Conservation (phyloP, 2,888 invertebrate genomes). For the Callyntrura sp. region DNA sequence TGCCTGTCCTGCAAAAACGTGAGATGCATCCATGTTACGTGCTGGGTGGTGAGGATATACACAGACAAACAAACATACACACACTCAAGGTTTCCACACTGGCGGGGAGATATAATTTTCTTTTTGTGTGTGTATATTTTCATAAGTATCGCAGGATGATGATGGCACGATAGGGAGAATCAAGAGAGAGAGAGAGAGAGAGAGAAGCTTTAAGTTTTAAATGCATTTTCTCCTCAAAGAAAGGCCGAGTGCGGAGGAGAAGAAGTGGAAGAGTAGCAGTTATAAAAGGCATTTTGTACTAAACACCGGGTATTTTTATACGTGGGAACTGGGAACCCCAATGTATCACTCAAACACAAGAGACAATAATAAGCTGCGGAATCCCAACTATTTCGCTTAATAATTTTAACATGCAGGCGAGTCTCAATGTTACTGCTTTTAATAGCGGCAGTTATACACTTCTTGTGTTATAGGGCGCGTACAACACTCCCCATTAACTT, state of each 20-base stretch:
- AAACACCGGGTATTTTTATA: not conserved
- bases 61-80: conserved; percentile 1
- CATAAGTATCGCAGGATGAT: not conserved
- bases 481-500: conserved; percentile 65
- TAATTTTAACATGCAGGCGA: conserved; percentile 82
- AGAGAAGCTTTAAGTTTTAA: conserved; percentile 43
- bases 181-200: not conserved
- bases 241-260: not conserved
- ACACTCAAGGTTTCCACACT: no score
- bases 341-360: conserved; percentile 54
- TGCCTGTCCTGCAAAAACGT: conserved; percentile 84
- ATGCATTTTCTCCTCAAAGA: conserved; percentile 57
- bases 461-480: not conserved
- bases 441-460: not conserved
- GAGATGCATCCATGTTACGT: conserved; percentile 82
- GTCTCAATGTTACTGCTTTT: not conserved
- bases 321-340: conserved; percentile 22
- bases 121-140: conserved; percentile 36
- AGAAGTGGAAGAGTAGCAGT: not conserved
- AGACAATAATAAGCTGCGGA: conserved; percentile 83
- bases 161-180: not conserved
- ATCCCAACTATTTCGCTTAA: conserved; percentile 81
- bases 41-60: not conserved
- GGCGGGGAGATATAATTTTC: conserved; percentile 1
- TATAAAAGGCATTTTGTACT: not conserved